Conservation (phyloP, 1,140 invertebrate species). For the Steinernema feltiae region DNA sequence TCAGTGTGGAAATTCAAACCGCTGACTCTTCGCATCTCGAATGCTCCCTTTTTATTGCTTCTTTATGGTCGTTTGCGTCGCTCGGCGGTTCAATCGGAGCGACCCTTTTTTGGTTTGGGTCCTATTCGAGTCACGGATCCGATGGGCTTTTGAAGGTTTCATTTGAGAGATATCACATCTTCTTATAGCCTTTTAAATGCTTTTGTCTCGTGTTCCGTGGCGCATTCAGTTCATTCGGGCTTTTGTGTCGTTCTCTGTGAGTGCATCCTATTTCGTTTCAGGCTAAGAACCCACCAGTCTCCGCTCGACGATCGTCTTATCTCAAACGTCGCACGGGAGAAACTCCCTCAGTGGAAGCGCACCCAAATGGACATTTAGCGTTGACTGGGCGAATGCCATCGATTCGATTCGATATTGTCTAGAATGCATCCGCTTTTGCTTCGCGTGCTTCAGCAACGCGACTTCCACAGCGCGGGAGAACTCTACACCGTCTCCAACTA, state of each 20-base stretch:
- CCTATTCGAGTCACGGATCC: not conserved
- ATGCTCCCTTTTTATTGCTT: not conserved
- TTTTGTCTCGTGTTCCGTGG: not conserved
- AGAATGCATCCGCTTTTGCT: slow-evolving; percentile 37
- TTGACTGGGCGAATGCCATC: slow-evolving; percentile 7
- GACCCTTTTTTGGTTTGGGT: not conserved
- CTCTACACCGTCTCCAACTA: slow-evolving; percentile 78
- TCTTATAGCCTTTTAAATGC: not conserved
- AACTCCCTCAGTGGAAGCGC: slow-evolving; percentile 14
- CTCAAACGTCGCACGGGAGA: slow-evolving; percentile 10
- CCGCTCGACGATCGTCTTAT: not conserved
- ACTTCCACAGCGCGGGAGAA: slow-evolving; percentile 69
- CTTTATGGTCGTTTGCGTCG: not conserved
- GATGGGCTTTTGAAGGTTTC: not conserved
- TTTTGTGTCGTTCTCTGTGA: not conserved
- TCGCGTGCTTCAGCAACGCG: slow-evolving; percentile 36
- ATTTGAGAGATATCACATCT: not conserved
- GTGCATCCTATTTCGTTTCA: not conserved
- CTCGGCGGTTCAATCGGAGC: not conserved
- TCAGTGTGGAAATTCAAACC: not conserved
- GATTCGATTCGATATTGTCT: slow-evolving; percentile 3
- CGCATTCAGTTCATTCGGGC: not conserved
- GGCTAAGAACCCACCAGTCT: not conserved
- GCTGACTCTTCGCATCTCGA: not conserved
- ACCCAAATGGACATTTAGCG: slow-evolving; percentile 15